Evolutionary conservation across 2,113 vertebrate genomes (phyloP).

Genomic region (Progne subis): DNA sequence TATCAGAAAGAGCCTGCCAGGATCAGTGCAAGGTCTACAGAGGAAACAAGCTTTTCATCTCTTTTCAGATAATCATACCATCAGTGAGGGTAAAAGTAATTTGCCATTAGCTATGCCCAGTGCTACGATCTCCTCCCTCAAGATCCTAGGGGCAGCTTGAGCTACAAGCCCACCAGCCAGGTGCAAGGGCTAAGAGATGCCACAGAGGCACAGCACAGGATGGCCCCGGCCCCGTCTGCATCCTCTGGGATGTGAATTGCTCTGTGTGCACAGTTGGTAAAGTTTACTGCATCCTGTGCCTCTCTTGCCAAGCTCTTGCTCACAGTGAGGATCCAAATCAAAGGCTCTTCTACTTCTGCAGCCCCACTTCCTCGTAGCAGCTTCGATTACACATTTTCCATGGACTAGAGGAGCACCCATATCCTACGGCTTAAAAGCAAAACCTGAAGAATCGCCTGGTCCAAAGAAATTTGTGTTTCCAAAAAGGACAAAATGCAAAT

Average conservation of each 20-base stretch:
- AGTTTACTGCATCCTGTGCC: conserved; percentile 50
- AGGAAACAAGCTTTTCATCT: neutral
- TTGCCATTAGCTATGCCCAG: neutral
- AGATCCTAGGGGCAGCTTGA: neutral
- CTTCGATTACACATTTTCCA: conserved; percentile 56
- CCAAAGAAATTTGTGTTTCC: conserved; percentile 19
- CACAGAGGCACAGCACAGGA: neutral
- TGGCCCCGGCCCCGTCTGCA: rapidly evolving
- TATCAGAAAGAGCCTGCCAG: neutral
- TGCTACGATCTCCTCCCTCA: neutral
- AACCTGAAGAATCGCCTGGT: neutral
- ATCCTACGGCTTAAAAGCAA: conserved; percentile 16
- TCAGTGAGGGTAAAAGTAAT: neutral
- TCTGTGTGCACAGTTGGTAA: conserved; percentile 1
- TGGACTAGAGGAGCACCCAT: neutral
- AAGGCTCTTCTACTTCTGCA: conserved; percentile 41
- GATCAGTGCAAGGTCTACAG: neutral
- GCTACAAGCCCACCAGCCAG: neutral
- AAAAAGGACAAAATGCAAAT: conserved; percentile 36
- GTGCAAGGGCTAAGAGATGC: neutral
- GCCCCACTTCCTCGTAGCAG: neutral
- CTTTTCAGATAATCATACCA: neutral
- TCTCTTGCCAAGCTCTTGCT: conserved; percentile 43
- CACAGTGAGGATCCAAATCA: conserved; percentile 59
- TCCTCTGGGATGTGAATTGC: neutral